Percentiles rank a stretch among this genome's conserved stretches.
Conservation (phyloP, 2,888 invertebrate species). For the Leptura quadrifasciata region DNA sequence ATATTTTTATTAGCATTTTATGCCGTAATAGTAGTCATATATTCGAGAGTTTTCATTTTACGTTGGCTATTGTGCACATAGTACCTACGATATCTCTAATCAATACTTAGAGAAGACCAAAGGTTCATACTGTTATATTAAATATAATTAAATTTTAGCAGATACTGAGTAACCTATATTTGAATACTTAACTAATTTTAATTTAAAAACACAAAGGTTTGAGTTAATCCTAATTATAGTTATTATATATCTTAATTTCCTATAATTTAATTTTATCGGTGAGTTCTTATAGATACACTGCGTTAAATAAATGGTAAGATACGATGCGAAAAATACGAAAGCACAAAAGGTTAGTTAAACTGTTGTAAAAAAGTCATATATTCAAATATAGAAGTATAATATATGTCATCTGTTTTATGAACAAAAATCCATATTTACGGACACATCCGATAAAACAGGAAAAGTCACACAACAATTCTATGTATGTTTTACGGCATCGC, state of each 20-base stretch:
- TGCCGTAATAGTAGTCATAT: too few relatives aligned
- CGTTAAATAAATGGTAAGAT: neutral
- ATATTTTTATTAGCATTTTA: too few relatives aligned
- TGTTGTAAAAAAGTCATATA: neutral
- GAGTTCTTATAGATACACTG: too few relatives aligned
- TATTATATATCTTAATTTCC: too few relatives aligned
- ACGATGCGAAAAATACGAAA: neutral
- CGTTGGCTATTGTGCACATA: too few relatives aligned
- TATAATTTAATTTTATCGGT: too few relatives aligned
- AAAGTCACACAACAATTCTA: slow-evolving; percentile 6
- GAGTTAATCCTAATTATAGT: too few relatives aligned
- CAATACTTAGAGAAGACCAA: too few relatives aligned
- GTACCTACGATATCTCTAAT: too few relatives aligned
- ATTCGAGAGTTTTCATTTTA: too few relatives aligned
- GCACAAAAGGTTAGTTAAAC: neutral
- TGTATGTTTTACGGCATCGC: slow-evolving; percentile 10
- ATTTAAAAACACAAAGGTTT: too few relatives aligned
- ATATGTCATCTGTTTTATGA: slow-evolving; percentile 19
- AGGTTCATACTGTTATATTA: neutral
- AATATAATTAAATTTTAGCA: neutral
- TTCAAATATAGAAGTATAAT: slow-evolving; percentile 5
- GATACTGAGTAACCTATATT: neutral
- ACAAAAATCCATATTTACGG: slow-evolving; percentile 22
- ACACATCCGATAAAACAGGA: slow-evolving; percentile 11
- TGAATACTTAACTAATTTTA: too few relatives aligned